Base-by-base conservation (phyloP, 2,797 vertebrate species). In the Liasis olivaceus region DNA sequence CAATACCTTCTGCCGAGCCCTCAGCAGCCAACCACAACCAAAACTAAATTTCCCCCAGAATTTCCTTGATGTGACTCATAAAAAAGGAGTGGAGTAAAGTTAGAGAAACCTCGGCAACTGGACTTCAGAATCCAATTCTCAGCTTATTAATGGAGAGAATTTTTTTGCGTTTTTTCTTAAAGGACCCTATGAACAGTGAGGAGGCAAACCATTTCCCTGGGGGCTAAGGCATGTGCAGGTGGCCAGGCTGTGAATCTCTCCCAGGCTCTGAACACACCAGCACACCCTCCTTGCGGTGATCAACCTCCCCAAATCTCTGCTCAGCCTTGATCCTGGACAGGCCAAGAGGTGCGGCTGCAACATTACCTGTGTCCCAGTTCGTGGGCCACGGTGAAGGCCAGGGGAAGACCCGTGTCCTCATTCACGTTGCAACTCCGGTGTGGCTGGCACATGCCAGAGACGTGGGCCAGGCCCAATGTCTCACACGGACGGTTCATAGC, bases 291-390 rank as follows among this genome's bases (percentile, higher is more conserved):
- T 66, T 66, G 28, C 28, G 9, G 31, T 36, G 8, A 81, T 47
- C 72, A 24, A 22, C 20, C 3, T 12, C 72, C 42, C 3, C 72
- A 81, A 47, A 81, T 12, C 36, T 81, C 36, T 47, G 20, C 72
- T 47, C 20, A 1, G 72, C 4, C 72, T 81, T 81, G 11, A 81
- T 47, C 36, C 22, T 42, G 28, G 72, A 1, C 59, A 88, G 8
- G 26, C 26, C 59, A 59, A 84, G 81, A 36, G 58, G 31, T 15
- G 88, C 56, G 54, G 77, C 60, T 89, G 0, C 0, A 7, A 0
- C 28, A 87, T 90, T 98, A 99, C 99, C 99, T 99, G 98, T 99
- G 99, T 92, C 99, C 99, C 0, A 99, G 98, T 96, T 99, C 99
- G 0, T 99, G 99, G 28, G 99, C 98, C 31, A 99, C 98, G 0